Conservation (phyloP, 2,888 invertebrate species). For the Sussaba pulchella region DNA sequence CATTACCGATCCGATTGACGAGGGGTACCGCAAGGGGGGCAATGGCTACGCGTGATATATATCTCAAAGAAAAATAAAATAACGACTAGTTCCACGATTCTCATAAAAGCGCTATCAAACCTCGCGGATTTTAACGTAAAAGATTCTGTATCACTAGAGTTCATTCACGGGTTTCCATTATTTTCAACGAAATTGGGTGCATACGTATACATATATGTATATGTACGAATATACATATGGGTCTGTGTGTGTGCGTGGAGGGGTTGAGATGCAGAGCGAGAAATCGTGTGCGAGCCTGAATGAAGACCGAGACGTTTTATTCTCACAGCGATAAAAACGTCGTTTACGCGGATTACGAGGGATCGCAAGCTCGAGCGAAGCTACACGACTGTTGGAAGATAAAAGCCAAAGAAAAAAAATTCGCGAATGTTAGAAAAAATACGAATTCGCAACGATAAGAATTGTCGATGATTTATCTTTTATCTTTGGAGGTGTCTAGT, state of each 20-base stretch:
- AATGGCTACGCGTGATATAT: slow-evolving; percentile 29
- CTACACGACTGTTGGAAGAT: too few species aligned
- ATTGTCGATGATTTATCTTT: slow-evolving; percentile 12
- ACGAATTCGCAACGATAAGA: slow-evolving; percentile 31
- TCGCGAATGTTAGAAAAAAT: slow-evolving; percentile 5
- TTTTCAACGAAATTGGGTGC: slow-evolving; percentile 20
- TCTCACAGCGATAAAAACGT: slow-evolving; percentile 34
- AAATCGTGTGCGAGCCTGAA: slow-evolving; percentile 38
- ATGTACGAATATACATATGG: background rate
- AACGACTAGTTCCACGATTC: slow-evolving; percentile 58
- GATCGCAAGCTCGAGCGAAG: too few species aligned
- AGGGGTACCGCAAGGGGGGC: slow-evolving; percentile 27
- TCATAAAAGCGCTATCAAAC: slow-evolving; percentile 46
- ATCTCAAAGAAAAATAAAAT: slow-evolving; percentile 48
- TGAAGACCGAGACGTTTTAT: slow-evolving; percentile 35
- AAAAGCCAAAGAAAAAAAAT: slow-evolving; percentile 60
- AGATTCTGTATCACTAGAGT: slow-evolving; percentile 33
- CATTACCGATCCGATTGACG: slow-evolving; percentile 14
- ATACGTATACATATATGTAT: background rate
- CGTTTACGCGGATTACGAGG: slow-evolving; percentile 56
- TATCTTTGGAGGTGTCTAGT: slow-evolving; percentile 12
- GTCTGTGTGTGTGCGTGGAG: background rate
- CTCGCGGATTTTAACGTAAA: slow-evolving; percentile 44
- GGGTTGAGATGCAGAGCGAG: slow-evolving; percentile 8
- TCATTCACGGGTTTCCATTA: slow-evolving; percentile 23